Evolutionary conservation across 2,888 invertebrate species (phyloP).

Genomic region (Sesia apiformis): DNA sequence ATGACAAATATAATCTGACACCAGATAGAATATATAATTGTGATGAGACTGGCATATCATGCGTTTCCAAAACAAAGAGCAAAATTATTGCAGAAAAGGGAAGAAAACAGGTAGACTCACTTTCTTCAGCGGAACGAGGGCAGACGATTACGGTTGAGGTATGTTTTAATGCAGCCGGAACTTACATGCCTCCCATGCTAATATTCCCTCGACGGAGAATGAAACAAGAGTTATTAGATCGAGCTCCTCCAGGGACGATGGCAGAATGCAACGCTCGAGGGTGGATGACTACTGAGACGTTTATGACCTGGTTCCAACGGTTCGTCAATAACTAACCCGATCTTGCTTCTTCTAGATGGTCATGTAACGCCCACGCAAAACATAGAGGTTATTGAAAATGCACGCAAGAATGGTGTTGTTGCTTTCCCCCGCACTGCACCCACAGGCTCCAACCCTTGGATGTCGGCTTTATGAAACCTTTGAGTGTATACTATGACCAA

Average conservation of each 20-base stretch:
- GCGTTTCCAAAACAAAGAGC: conserved; percentile 14
- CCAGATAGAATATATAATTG: conserved; percentile 23
- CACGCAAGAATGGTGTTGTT: conserved; percentile 12
- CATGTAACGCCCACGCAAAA: conserved; percentile 13
- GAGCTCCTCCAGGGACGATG: conserved; percentile 20
- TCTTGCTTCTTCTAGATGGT: conserved; percentile 9
- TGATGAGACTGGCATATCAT: conserved; percentile 23
- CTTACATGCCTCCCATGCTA: conserved; percentile 20
- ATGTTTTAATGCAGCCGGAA: conserved; percentile 20
- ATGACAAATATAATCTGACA: conserved; percentile 15
- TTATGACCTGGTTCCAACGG: conserved; percentile 11
- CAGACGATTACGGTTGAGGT: conserved; percentile 16
- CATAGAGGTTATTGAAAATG: conserved; percentile 9
- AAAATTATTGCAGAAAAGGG: conserved; percentile 19
- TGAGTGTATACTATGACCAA: conserved; percentile 15
- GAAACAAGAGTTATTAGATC: conserved; percentile 19
- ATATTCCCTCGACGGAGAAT: conserved; percentile 22
- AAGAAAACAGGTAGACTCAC: conserved; percentile 18
- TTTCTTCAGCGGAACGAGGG: conserved; percentile 23
- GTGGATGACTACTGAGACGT: conserved; percentile 16
- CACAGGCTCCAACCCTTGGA: conserved; percentile 8
- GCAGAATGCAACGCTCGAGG: conserved; percentile 20
- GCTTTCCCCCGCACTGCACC: conserved; percentile 16
- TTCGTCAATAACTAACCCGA: conserved; percentile 6
- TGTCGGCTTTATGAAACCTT: conserved; percentile 14